Evolutionary conservation across 1,140 invertebrate species (phyloP), one percentile per base, ranked within the genome.

Genomic region (Drosophila willistoni): DNA sequence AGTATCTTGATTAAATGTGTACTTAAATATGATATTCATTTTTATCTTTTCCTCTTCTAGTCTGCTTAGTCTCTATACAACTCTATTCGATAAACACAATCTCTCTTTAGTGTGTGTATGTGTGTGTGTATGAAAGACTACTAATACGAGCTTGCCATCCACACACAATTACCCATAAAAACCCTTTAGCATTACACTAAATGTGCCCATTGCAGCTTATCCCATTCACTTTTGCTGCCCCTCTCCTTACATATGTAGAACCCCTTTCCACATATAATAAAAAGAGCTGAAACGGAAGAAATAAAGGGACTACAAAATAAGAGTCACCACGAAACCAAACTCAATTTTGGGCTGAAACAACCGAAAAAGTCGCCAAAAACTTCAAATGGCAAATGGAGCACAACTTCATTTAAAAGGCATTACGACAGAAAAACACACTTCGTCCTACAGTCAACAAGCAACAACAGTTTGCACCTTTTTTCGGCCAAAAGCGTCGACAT

Each of bases 401-500:
- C 83, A 86, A 86, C 83, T 86, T 86, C 83, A 86, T 86, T 86
- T 86, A 86, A 86, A 86, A 86, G 79, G 84, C 83, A 86, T 86
- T 87, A 86, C 83, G 76, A 69, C 72, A 79, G 79, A 51, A 51
- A 51, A 51, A 51, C 44, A 68, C 84, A 87, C 77, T 83, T 79
- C 51, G 71, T 64, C 71, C 82, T 75, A 71, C 69, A 71, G 64
- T 73, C 59, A 71, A 44, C 57, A 66, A 64, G 25, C 73, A 81
- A 75, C 74, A 86, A 73, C 83, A 83, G 83, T 83, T 86, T 86
- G 79, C 83, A 86, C 83, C 83, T 86, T 86, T 86, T 86, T 70
- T 72, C 60, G 57, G 68, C 64, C 69, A 69, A 82, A 79, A 87
- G 82, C 82, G 73, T 71, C 73, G 84, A 78, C 80, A 87, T 86